Conservation (phyloP, 2,888 invertebrate species). For the Nephrotoma flavescens region DNA sequence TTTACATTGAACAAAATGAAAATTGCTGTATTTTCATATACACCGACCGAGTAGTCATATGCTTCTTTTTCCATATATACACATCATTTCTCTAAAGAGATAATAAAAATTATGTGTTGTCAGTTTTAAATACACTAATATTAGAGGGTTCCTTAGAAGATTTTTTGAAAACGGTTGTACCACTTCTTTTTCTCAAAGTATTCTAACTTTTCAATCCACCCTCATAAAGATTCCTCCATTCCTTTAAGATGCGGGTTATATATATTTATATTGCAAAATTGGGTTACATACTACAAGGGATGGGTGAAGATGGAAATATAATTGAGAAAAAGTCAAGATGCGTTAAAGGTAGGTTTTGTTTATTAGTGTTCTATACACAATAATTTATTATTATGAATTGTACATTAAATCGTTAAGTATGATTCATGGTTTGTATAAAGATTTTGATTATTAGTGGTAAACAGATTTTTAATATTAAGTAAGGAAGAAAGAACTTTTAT, state of each 20-base stretch:
- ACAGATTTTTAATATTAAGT: too few relatives aligned
- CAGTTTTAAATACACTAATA: background rate
- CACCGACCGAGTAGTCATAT: background rate
- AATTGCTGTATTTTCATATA: background rate
- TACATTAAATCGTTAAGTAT: background rate
- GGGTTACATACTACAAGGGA: background rate
- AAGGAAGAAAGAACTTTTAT: too few relatives aligned
- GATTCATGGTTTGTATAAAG: background rate
- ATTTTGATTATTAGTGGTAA: background rate
- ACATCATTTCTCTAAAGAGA: too few relatives aligned
- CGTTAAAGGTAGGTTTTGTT: background rate
- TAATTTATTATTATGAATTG: background rate
- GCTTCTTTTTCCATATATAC: too few relatives aligned
- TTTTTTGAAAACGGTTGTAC: background rate
- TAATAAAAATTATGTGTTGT: too few relatives aligned
- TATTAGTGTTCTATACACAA: background rate
- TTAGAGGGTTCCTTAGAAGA: background rate
- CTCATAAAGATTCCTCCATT: background rate
- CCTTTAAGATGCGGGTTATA: background rate
- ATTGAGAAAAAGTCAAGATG: background rate
- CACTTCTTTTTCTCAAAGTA: background rate
- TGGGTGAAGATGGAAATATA: background rate
- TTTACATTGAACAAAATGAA: background rate
- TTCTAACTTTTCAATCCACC: background rate
- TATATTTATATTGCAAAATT: background rate